Evolutionary conservation across 2,797 vertebrate genomes (phyloP).

Genomic region (Mus caroli): DNA sequence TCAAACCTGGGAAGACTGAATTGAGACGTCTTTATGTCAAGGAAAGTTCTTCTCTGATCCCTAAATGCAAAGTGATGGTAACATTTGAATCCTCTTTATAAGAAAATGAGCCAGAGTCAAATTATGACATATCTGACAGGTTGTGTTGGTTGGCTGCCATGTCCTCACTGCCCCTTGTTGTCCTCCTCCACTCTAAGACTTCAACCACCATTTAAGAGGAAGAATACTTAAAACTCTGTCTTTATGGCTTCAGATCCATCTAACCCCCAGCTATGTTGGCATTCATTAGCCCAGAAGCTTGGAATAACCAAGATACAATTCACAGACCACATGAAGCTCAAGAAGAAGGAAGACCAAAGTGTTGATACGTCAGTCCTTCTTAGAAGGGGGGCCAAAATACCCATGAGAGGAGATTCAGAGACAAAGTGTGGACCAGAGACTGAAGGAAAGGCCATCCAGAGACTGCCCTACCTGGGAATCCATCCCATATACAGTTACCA

Average conservation of each 20-base stretch:
- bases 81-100: not conserved
- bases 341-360: too few relatives aligned
- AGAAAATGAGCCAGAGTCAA: not conserved
- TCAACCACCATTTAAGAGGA: not conserved
- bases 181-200: not conserved
- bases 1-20: not conserved
- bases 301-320: too few relatives aligned
- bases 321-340: too few relatives aligned
- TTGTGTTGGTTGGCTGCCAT: not conserved
- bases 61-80: constrained; percentile 33
- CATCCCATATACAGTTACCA: too few relatives aligned
- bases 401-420: too few relatives aligned
- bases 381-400: too few relatives aligned
- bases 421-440: too few relatives aligned
- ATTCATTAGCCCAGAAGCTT: not conserved
- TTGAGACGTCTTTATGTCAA: not conserved
- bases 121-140: not conserved
- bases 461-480: too few relatives aligned
- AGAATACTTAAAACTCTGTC: not conserved
- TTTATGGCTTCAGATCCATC: not conserved
- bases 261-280: not conserved
- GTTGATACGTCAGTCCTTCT: too few relatives aligned
- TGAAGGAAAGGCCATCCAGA: too few relatives aligned
- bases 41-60: not conserved
- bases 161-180: not conserved